Conservation (phyloP, 2,888 invertebrate genomes). For the Acleris sparsana region DNA sequence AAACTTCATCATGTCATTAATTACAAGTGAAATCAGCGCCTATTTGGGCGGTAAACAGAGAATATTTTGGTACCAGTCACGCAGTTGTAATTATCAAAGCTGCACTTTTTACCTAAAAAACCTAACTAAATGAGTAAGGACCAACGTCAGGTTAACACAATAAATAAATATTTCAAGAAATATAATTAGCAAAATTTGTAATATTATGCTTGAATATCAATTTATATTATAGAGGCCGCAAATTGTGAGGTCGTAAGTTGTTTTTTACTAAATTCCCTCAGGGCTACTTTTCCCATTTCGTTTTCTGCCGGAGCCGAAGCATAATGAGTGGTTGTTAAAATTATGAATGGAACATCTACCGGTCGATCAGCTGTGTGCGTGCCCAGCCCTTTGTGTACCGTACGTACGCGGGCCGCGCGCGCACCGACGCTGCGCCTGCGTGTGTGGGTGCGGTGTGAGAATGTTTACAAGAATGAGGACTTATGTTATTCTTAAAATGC, state of each 20-base stretch:
- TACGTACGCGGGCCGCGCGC: constrained; percentile 23
- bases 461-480: constrained; percentile 33
- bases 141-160: too few relatives aligned
- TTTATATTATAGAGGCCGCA: constrained; percentile 48
- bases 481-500: constrained; percentile 41
- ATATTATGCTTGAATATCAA: constrained; percentile 17
- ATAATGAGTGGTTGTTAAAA: constrained; percentile 80
- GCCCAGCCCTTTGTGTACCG: constrained; percentile 24
- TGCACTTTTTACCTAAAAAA: too few relatives aligned
- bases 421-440: constrained; percentile 23
- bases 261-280: constrained; percentile 56
- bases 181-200: background rate
- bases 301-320: constrained; percentile 55
- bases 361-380: constrained; percentile 53
- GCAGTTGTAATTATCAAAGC: too few relatives aligned
- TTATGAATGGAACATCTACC: constrained; percentile 78
- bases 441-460: constrained; percentile 27
- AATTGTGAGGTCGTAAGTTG: constrained; percentile 50
- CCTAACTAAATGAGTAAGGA: too few relatives aligned
- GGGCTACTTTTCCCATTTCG: constrained; percentile 60
- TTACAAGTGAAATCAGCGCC: too few relatives aligned
- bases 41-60: too few relatives aligned
- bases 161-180: too few relatives aligned
- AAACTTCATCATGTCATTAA: too few relatives aligned
- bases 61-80: too few relatives aligned